A percentile compares a stretch with the other conserved stretches of the same genome.
Conservation (phyloP, 2,797 vertebrate species). For the Coregonus suidteri region DNA sequence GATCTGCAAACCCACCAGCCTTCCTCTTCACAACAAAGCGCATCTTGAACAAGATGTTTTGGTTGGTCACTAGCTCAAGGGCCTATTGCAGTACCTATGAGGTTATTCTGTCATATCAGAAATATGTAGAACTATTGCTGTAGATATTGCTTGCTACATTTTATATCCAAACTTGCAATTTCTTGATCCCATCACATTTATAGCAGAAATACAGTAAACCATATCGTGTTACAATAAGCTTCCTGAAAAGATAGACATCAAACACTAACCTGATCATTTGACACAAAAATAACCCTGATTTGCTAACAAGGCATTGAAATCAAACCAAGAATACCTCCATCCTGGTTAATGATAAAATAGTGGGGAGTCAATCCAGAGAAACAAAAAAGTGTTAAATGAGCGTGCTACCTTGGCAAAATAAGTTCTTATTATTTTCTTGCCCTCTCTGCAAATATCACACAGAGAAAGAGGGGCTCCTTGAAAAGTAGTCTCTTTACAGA, state of each 20-base stretch:
- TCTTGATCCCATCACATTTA: background rate
- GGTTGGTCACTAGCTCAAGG: constrained; percentile 40
- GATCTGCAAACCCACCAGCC: background rate
- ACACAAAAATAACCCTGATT: constrained; percentile 14
- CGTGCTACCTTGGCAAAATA: background rate
- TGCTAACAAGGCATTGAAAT: background rate
- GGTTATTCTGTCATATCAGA: constrained; percentile 29
- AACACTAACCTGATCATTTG: constrained; percentile 15
- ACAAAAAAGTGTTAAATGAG: background rate
- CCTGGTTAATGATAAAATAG: background rate
- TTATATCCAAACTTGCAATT: constrained; percentile 12
- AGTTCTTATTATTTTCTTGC: background rate
- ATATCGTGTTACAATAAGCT: constrained; percentile 1
- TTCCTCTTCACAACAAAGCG: constrained; percentile 14
- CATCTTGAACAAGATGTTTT: constrained; percentile 7
- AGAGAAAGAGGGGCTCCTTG: background rate
- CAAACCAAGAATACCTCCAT: background rate
- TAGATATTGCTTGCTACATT: constrained; percentile 62
- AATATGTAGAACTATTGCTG: constrained; percentile 50
- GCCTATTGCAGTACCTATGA: constrained; percentile 36
- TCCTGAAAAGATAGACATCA: constrained; percentile 2
- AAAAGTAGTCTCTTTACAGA: background rate
- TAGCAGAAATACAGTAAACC: constrained; percentile 1
- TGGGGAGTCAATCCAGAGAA: too few relatives aligned
- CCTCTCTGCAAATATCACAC: background rate